These are phyloP conservation scores for Halyomorpha halys DNA, from an alignment of 1,140 invertebrate genomes.

Conservation along the genomic window DNA sequence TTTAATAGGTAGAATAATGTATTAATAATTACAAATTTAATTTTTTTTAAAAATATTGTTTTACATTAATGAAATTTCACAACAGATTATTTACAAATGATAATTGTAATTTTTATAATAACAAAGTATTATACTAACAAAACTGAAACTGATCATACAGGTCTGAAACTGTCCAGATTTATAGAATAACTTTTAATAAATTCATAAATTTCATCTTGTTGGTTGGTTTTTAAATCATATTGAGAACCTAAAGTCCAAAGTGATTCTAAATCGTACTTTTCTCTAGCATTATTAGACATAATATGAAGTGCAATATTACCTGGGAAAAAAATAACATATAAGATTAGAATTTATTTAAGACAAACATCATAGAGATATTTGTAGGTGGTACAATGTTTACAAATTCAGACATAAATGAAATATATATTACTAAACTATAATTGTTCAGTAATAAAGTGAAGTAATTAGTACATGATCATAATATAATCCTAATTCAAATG, in stretches of 20 bases:
- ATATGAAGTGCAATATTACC: conserved; percentile 87
- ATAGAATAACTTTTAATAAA: conserved; percentile 52
- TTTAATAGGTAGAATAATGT: too few species aligned
- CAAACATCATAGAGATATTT: neutral
- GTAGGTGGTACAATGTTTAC: neutral
- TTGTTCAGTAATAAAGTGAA: too few species aligned
- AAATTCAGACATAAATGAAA: too few species aligned
- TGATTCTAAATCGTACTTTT: conserved; percentile 76
- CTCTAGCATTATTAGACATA: conserved; percentile 57
- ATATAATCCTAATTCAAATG: neutral
- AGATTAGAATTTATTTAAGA: neutral
- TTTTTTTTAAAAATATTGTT: too few species aligned
- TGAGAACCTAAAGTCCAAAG: conserved; percentile 76
- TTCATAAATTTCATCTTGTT: conserved; percentile 43
- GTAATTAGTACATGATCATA: too few species aligned
- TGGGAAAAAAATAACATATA: conserved; percentile 35
- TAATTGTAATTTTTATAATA: too few species aligned
- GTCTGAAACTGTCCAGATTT: conserved; percentile 49
- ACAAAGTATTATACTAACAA: too few species aligned
- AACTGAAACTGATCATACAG: conserved; percentile 29
- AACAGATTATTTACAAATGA: too few species aligned
- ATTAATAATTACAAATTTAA: too few species aligned
- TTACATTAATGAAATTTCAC: too few species aligned
- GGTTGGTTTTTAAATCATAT: conserved; percentile 60
- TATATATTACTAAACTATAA: too few species aligned